phyloP scores from a whole-genome alignment of 2,113 vertebrate species.

The Rhadina sibilatrix region DNA sequence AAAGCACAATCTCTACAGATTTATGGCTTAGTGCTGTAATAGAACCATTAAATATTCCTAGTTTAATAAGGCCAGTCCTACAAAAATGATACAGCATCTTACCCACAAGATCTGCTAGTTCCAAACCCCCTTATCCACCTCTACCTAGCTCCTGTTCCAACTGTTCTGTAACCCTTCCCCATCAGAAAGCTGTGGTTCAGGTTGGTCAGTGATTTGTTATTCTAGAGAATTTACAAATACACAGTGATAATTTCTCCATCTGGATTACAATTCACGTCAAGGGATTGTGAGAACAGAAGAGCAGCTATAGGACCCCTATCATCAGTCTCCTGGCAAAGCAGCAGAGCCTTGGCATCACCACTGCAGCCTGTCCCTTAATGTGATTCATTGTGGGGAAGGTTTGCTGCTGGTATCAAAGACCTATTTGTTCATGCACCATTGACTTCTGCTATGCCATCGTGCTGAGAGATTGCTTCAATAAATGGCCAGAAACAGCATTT shows the following conservation, averaged over 20 bases:
- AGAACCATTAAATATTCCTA: not conserved
- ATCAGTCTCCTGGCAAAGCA: not conserved
- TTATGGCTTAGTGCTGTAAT: not conserved
- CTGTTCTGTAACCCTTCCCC: not conserved
- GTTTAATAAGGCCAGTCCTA: not conserved
- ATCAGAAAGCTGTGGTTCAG: not conserved
- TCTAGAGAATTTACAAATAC: not conserved
- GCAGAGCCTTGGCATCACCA: not conserved
- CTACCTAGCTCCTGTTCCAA: not conserved
- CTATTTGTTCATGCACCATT: constrained; percentile 21
- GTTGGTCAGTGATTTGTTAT: not conserved
- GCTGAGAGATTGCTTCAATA: constrained; percentile 41
- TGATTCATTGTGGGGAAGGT: not conserved
- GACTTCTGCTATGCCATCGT: not conserved
- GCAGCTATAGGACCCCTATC: not conserved
- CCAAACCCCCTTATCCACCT: rapidly evolving
- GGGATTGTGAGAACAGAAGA: not conserved
- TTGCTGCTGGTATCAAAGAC: constrained; percentile 8
- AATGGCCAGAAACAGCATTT: constrained; percentile 28
- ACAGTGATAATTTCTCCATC: not conserved
- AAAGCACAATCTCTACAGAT: not conserved
- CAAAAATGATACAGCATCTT: not conserved
- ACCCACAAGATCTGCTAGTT: not conserved
- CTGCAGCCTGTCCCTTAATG: not conserved
- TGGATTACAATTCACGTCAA: not conserved